These are phyloP conservation scores for Channa argus DNA, from an alignment of 2,113 vertebrate genomes.

Conservation along the genomic window DNA sequence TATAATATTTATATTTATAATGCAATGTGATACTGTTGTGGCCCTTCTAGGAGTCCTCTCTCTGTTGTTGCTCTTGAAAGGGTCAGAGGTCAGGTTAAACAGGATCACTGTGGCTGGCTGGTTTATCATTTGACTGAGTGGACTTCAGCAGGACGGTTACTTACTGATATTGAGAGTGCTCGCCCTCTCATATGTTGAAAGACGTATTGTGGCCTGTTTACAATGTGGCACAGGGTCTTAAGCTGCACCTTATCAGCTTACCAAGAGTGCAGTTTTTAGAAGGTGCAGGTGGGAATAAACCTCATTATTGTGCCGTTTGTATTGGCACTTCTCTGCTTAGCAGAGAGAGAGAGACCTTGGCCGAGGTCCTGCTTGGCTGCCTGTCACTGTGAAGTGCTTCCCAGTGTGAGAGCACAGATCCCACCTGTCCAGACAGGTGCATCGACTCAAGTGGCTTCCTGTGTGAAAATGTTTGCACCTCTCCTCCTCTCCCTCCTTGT, in stretches of 20 bases:
- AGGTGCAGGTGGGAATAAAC: constrained; percentile 71
- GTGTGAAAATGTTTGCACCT: constrained; percentile 59
- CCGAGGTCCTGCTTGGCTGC: constrained; percentile 67
- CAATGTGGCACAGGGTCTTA: not conserved
- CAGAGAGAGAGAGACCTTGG: constrained; percentile 66
- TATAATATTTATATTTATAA: constrained; percentile 24
- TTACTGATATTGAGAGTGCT: constrained; percentile 22
- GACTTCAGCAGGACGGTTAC: constrained; percentile 9
- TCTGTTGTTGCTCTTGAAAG: constrained; percentile 2
- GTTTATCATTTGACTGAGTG: constrained; percentile 15
- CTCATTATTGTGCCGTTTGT: constrained; percentile 72
- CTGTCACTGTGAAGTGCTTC: constrained; percentile 76
- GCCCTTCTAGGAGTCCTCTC: constrained; percentile 19
- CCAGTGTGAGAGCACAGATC: constrained; percentile 67
- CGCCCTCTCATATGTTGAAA: constrained; percentile 26
- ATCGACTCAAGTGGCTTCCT: constrained; percentile 68
- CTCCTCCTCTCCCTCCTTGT: constrained; percentile 23
- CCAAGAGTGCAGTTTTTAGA: constrained; percentile 60
- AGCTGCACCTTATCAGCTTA: constrained; percentile 40
- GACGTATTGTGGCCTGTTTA: constrained; percentile 5
- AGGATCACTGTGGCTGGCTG: constrained; percentile 26
- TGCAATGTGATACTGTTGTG: not conserved
- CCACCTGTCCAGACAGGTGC: constrained; percentile 80
- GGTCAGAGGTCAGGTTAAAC: constrained; percentile 37
- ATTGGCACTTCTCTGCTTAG: constrained; percentile 63